A percentile compares a stretch with the other conserved stretches of the same genome.
Conservation (phyloP, 1,140 invertebrate genomes). For the Lepidotrigona ventralis region DNA sequence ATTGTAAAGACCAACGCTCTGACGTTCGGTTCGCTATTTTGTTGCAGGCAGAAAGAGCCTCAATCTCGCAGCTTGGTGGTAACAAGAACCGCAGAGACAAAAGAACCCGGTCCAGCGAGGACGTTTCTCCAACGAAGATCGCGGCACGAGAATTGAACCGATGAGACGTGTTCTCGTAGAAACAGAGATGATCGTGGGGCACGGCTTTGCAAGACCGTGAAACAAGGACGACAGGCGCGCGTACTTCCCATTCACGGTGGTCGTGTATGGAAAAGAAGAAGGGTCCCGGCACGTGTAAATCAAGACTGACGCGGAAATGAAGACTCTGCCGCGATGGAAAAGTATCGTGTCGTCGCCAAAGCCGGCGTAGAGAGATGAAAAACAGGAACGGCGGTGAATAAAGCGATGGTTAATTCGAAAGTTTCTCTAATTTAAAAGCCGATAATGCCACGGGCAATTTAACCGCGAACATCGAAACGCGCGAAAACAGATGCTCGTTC, state of each 20-base stretch:
- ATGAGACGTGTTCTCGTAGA: neutral
- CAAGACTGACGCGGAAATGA: slow-evolving; percentile 43
- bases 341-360: slow-evolving; percentile 7
- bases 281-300: slow-evolving; percentile 15
- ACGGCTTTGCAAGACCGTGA: neutral
- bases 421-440: slow-evolving; percentile 35
- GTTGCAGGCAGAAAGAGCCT: slow-evolving; percentile 48
- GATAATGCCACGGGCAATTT: slow-evolving; percentile 28
- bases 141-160: neutral
- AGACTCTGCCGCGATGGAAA: slow-evolving; percentile 40
- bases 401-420: slow-evolving; percentile 33
- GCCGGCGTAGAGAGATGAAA: neutral
- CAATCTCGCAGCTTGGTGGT: neutral
- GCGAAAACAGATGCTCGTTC: slow-evolving; percentile 25
- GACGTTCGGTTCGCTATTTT: slow-evolving; percentile 45
- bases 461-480: slow-evolving; percentile 17
- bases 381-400: neutral
- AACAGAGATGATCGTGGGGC: neutral
- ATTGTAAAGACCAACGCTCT: neutral
- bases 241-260: neutral
- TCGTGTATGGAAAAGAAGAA: neutral
- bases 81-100: slow-evolving; percentile 12
- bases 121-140: neutral
- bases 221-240: neutral
- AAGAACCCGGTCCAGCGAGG: neutral